Percentiles rank a stretch among this genome's conserved stretches.
These are phyloP conservation scores for Elachura formosa DNA, from an alignment of 2,113 vertebrate species.

Conservation along the genomic window DNA sequence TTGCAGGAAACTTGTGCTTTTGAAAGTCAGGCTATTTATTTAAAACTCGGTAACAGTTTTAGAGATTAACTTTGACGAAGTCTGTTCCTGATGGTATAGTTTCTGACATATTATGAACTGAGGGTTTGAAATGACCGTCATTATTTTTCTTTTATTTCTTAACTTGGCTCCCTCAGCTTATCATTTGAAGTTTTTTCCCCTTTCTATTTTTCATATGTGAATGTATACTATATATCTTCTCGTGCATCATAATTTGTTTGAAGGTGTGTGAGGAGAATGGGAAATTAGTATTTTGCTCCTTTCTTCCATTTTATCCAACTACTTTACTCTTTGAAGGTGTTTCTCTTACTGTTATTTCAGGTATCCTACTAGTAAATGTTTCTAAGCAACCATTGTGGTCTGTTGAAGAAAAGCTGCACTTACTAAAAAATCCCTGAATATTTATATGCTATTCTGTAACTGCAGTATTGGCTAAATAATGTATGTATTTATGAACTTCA, in stretches of 20 bases:
- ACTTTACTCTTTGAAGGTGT: not conserved
- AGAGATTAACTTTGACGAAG: not conserved
- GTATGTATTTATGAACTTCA: slow-evolving; percentile 51
- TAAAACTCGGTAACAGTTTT: not conserved
- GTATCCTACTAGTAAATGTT: not conserved
- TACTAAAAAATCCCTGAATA: slow-evolving; percentile 52
- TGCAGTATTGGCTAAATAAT: slow-evolving; percentile 51
- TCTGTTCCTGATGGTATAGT: not conserved
- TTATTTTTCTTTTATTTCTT: not conserved
- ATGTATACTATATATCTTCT: not conserved
- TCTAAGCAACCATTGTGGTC: slow-evolving; percentile 14
- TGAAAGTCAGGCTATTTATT: not conserved
- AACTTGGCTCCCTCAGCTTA: not conserved
- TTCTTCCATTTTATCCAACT: not conserved
- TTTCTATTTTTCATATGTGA: not conserved
- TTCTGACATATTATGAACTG: not conserved
- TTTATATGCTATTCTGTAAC: slow-evolving; percentile 43
- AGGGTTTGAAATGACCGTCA: not conserved
- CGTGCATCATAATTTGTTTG: not conserved
- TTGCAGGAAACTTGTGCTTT: not conserved
- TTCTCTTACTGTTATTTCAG: not conserved
- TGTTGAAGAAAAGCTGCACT: slow-evolving; percentile 39
- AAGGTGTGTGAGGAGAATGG: not conserved
- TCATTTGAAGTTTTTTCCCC: not conserved
- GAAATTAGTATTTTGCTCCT: not conserved